Conservation (phyloP, 92 coral and sea anemone species). For the Bergia puertoricense region DNA sequence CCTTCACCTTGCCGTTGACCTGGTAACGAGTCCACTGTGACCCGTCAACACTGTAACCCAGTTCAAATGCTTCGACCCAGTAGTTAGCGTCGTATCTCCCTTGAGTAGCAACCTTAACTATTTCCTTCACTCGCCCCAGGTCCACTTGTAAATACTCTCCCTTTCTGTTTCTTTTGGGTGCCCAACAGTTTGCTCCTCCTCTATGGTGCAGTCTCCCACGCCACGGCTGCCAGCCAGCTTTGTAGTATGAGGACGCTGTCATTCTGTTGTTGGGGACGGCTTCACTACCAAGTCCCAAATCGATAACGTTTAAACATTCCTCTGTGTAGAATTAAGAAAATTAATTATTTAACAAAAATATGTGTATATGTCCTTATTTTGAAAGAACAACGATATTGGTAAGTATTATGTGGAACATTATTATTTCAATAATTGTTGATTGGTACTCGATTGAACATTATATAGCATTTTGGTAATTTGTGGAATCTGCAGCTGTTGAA, state of each 20-base stretch:
- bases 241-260: neutral
- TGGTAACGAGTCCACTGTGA: too few relatives aligned
- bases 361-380: too few relatives aligned
- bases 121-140: neutral
- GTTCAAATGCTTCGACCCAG: neutral
- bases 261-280: neutral
- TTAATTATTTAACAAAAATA: too few relatives aligned
- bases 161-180: neutral
- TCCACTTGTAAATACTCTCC: slow-evolving; percentile 9
- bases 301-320: neutral
- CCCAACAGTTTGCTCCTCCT: neutral
- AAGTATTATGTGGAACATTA: too few relatives aligned
- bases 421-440: too few relatives aligned
- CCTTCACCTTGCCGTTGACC: too few relatives aligned
- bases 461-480: too few relatives aligned
- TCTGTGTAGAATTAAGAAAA: too few relatives aligned
- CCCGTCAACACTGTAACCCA: slow-evolving; percentile 1
- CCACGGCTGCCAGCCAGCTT: neutral
- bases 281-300: neutral
- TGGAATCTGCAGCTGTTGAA: too few relatives aligned
- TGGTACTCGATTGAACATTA: too few relatives aligned
- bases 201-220: neutral
- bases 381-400: too few relatives aligned
- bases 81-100: too few relatives aligned
- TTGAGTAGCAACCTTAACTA: neutral